Percentiles rank a stretch among this genome's conserved stretches.
Evolutionary conservation across 1,140 invertebrate species (phyloP).

Genomic region (Dryas iulia): DNA sequence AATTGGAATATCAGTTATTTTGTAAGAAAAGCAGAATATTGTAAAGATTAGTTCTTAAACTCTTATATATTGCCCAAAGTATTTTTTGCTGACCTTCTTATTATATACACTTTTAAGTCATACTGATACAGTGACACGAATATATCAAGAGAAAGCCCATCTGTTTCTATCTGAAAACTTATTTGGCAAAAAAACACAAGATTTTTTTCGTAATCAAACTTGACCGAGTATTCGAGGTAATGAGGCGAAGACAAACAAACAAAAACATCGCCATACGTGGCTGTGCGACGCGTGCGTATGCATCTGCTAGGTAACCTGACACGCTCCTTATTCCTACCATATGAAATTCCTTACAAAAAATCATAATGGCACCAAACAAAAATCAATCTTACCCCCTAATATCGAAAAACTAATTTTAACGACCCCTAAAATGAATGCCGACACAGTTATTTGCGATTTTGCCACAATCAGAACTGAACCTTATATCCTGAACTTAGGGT

Average conservation of each 20-base stretch:
- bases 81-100: no score
- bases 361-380: slow-evolving; percentile 30
- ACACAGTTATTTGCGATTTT: neutral
- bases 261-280: slow-evolving; percentile 43
- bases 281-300: slow-evolving; percentile 60
- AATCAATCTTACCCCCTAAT: slow-evolving; percentile 32
- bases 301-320: slow-evolving; percentile 76
- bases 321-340: slow-evolving; percentile 56
- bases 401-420: slow-evolving; percentile 20
- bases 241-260: slow-evolving; percentile 35
- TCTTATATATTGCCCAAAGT: no score
- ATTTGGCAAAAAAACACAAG: neutral
- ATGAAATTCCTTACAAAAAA: slow-evolving; percentile 68
- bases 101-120: no score
- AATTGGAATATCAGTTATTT: no score
- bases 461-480: slow-evolving; percentile 11
- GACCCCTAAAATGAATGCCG: neutral
- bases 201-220: slow-evolving; percentile 7
- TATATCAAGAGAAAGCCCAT: neutral
- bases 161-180: neutral
- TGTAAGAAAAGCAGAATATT: no score
- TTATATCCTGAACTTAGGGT: slow-evolving; percentile 16
- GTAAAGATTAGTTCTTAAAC: no score
- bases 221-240: slow-evolving; percentile 24
- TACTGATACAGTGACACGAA: neutral